phyloP scores from a whole-genome alignment of 2,888 invertebrate species.

The Tipula lateralis region DNA sequence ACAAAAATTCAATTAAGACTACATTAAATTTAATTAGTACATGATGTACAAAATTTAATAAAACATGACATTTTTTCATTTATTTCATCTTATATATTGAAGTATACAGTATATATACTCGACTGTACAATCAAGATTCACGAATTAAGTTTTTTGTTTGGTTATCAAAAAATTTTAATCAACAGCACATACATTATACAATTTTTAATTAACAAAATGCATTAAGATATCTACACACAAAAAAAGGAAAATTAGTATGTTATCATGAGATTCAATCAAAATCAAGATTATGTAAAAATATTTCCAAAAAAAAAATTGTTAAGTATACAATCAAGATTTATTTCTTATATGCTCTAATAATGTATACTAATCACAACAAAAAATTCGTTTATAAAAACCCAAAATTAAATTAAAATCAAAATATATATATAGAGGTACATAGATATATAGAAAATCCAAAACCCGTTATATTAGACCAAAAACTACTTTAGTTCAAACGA shows the following conservation, averaged over 20 bases:
- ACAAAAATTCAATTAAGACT: conserved; percentile 9
- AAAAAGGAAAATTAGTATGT: not conserved
- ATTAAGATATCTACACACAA: not conserved
- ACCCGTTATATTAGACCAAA: conserved; percentile 28
- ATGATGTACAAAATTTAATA: not conserved
- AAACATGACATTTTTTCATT: conserved; percentile 11
- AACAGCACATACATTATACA: not conserved
- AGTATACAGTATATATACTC: not conserved
- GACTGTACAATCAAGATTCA: not conserved
- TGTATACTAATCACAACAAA: conserved; percentile 9
- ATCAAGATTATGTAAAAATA: not conserved
- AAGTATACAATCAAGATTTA: not conserved
- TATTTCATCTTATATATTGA: not conserved
- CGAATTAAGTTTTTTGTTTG: not conserved
- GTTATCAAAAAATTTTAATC: not conserved
- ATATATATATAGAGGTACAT: not conserved
- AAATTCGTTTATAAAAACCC: not conserved
- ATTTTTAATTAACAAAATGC: conserved; percentile 1
- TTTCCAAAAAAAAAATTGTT: not conserved
- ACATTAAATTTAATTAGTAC: conserved; percentile 11
- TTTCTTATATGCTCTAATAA: conserved; percentile 1
- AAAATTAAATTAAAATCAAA: conserved; percentile 24
- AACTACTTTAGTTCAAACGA: conserved; percentile 25
- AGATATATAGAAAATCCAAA: not conserved
- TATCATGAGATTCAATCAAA: not conserved